Conservation (phyloP, 30 jellyfish, hydroid and myxozoan species). For the Aurelia aurita complex sp. Pacific region DNA sequence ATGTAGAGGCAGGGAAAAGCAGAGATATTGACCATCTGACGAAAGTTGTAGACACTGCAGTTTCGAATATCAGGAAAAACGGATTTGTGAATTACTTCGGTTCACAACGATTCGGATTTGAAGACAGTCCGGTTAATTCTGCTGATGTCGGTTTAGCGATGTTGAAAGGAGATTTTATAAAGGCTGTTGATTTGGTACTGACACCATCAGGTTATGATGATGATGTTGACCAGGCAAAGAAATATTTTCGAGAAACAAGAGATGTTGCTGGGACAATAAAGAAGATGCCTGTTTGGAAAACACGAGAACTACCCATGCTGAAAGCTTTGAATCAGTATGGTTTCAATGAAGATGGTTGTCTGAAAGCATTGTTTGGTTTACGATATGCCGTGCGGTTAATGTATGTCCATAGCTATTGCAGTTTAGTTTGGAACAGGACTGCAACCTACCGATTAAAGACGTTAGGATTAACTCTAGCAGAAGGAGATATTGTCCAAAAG, state of each 20-base stretch:
- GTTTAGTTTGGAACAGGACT: constrained; percentile 77
- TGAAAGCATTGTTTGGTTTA: constrained; percentile 47
- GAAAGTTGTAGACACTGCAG: constrained; percentile 14
- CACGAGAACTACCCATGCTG: constrained; percentile 63
- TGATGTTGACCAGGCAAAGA: constrained; percentile 57
- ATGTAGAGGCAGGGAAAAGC: background rate
- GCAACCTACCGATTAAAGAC: constrained; percentile 34
- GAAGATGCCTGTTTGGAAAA: constrained; percentile 67
- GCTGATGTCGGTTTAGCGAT: constrained; percentile 68
- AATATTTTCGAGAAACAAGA: constrained; percentile 34
- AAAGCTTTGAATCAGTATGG: constrained; percentile 72
- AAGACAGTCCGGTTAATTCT: constrained; percentile 19
- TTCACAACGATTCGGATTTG: constrained; percentile 77
- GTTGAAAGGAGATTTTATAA: constrained; percentile 48
- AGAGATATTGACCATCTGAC: background rate
- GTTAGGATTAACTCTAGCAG: constrained; percentile 31
- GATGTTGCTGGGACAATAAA: constrained; percentile 52
- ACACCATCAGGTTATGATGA: constrained; percentile 53
- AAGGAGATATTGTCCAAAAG: constrained; percentile 62
- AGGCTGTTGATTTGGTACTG: constrained; percentile 63
- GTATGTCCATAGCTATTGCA: constrained; percentile 87
- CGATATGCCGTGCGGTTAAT: constrained; percentile 64
- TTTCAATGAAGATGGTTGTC: constrained; percentile 70
- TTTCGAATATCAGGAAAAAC: background rate
- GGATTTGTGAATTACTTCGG: constrained; percentile 89